Conservation (phyloP, 2,888 invertebrate species). For the Frankliniella fusca region DNA sequence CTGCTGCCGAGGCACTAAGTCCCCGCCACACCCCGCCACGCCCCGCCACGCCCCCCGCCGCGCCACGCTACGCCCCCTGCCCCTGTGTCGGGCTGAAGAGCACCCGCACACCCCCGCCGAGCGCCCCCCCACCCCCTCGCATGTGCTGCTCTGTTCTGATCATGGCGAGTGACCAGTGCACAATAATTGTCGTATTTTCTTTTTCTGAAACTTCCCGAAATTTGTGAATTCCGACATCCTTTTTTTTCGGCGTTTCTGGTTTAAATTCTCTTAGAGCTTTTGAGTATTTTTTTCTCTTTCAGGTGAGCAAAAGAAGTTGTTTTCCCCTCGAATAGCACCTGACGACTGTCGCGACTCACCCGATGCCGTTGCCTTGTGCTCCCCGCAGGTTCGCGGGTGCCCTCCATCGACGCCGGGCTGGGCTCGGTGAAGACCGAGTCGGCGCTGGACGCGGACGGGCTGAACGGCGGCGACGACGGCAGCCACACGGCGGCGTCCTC, state of each 20-base stretch:
- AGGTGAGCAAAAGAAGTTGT: not conserved
- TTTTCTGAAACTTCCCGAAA: not conserved
- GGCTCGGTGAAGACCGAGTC: conserved; percentile 12
- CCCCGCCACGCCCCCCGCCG: no score
- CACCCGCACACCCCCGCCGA: not conserved
- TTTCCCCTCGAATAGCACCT: not conserved
- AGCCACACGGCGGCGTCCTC: not conserved
- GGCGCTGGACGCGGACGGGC: not conserved
- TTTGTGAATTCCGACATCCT: not conserved
- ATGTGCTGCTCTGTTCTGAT: not conserved
- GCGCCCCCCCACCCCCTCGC: not conserved
- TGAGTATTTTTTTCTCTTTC: not conserved
- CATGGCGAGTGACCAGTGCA: not conserved
- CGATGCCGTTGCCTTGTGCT: not conserved
- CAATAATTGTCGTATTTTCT: not conserved
- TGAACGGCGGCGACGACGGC: conserved; percentile 15
- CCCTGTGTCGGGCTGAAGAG: no score
- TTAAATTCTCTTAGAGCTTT: not conserved
- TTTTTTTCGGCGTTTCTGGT: no score
- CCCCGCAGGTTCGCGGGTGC: not conserved
- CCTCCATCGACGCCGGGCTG: conserved; percentile 9
- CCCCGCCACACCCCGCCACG: no score
- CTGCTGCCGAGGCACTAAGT: no score
- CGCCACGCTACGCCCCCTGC: no score
- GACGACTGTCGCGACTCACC: no score